A percentile compares a stretch with the other conserved stretches of the same genome.
These are phyloP conservation scores for Melangyna quadrimaculata DNA, from an alignment of 2,888 invertebrate genomes.

Conservation along the genomic window DNA sequence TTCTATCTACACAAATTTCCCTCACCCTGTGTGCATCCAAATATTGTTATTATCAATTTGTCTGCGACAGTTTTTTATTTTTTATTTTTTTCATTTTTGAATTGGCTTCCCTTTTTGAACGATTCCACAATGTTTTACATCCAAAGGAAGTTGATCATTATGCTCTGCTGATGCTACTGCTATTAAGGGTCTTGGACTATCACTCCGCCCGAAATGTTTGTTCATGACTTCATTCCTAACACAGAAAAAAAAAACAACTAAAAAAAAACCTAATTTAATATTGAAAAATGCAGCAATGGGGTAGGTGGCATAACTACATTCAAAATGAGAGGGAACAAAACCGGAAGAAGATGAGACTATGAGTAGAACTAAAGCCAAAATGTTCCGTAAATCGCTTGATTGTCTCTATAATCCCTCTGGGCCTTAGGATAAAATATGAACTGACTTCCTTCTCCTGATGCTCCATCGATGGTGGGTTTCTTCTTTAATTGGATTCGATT, in stretches of 20 bases:
- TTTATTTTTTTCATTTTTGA: neutral
- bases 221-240: conserved; percentile 37
- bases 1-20: neutral
- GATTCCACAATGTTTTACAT: conserved; percentile 33
- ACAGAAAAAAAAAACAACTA: neutral
- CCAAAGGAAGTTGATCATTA: conserved; percentile 50
- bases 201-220: conserved; percentile 12
- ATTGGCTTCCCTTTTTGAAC: conserved; percentile 26
- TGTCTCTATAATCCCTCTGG: conserved; percentile 6
- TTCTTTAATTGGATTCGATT: conserved; percentile 63
- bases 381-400: conserved; percentile 37
- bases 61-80: conserved; percentile 10
- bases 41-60: conserved; percentile 44
- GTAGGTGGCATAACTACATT: neutral
- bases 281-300: conserved; percentile 39
- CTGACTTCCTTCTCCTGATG: neutral
- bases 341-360: neutral
- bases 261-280: conserved; percentile 34
- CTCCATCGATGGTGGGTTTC: neutral
- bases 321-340: neutral
- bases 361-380: neutral
- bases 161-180: conserved; percentile 1
- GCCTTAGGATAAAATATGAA: neutral
- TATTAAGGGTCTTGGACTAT: conserved; percentile 10
- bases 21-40: conserved; percentile 40